Percentiles rank a stretch among this genome's conserved stretches.
Conservation (phyloP, 2,113 vertebrate species). For the Equus przewalskii region DNA sequence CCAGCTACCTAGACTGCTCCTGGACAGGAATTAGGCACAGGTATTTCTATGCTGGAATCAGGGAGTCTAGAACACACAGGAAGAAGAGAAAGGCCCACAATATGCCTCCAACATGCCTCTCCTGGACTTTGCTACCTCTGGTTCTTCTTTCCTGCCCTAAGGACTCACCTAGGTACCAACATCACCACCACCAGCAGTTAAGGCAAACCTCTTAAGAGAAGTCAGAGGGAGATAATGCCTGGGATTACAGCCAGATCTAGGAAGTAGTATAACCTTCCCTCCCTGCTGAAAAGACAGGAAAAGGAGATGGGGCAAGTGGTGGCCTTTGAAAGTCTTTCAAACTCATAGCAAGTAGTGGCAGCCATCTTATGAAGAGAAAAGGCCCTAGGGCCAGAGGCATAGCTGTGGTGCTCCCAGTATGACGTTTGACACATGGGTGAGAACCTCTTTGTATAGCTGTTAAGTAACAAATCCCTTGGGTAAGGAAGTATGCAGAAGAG, state of each 20-base stretch:
- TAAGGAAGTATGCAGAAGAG: constrained; percentile 25
- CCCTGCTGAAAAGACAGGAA: background rate
- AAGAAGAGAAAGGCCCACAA: constrained; percentile 2
- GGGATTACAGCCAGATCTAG: background rate
- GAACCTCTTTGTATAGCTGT: background rate
- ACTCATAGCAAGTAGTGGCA: background rate
- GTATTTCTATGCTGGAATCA: constrained; percentile 52
- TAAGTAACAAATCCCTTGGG: constrained; percentile 43
- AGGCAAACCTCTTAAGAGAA: constrained; percentile 1
- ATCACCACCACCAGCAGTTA: background rate
- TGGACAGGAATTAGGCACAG: constrained; percentile 26
- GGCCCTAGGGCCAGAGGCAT: background rate
- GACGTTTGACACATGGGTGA: background rate
- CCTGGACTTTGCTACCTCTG: constrained; percentile 1
- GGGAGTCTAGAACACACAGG: constrained; percentile 11
- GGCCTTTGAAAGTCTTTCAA: background rate
- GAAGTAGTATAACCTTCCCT: background rate
- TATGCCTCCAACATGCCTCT: background rate
- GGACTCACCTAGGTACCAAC: background rate
- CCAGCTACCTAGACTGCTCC: background rate
- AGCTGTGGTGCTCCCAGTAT: background rate
- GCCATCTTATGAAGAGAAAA: constrained; percentile 31
- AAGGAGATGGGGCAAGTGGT: background rate
- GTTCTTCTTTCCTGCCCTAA: constrained; percentile 14
- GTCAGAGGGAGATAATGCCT: background rate